Evolutionary conservation across 2,888 invertebrate species (phyloP).

Genomic region (Smittia sp.): DNA sequence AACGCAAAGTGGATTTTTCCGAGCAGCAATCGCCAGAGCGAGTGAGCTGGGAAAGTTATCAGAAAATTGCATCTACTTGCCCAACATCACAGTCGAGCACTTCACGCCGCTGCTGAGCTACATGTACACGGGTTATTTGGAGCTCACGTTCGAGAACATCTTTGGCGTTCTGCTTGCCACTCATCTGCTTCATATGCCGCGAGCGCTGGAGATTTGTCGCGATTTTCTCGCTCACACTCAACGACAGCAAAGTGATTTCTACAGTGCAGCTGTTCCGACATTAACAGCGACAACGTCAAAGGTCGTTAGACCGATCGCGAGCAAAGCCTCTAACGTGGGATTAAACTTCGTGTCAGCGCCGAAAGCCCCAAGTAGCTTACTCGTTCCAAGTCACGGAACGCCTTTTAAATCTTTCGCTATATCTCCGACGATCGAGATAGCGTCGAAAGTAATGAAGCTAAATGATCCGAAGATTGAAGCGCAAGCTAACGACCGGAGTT

Average conservation of each 20-base stretch:
- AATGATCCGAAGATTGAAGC: neutral
- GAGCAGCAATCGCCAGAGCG: constrained; percentile 58
- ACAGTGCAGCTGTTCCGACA: constrained; percentile 41
- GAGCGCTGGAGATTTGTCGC: constrained; percentile 67
- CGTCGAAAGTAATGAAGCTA: neutral
- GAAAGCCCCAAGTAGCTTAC: constrained; percentile 44
- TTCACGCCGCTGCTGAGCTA: constrained; percentile 68
- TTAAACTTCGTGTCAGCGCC: constrained; percentile 50
- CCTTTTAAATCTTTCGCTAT: constrained; percentile 45
- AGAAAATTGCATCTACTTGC: constrained; percentile 54
- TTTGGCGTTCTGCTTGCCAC: constrained; percentile 70
- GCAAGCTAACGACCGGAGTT: neutral
- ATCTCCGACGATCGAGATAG: neutral
- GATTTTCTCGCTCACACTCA: constrained; percentile 61
- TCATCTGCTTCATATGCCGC: constrained; percentile 70
- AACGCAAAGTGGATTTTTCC: constrained; percentile 69
- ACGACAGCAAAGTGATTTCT: constrained; percentile 43
- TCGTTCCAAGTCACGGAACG: constrained; percentile 45
- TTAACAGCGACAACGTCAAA: constrained; percentile 45
- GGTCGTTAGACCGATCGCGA: constrained; percentile 60
- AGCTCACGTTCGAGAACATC: constrained; percentile 67
- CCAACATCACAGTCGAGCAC: constrained; percentile 60
- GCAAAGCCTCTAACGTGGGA: constrained; percentile 50
- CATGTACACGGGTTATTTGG: constrained; percentile 73
- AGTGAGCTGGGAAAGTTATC: constrained; percentile 47